Evolutionary conservation across 2,113 vertebrate species (phyloP).

Genomic region (Oncorhynchus nerka): DNA sequence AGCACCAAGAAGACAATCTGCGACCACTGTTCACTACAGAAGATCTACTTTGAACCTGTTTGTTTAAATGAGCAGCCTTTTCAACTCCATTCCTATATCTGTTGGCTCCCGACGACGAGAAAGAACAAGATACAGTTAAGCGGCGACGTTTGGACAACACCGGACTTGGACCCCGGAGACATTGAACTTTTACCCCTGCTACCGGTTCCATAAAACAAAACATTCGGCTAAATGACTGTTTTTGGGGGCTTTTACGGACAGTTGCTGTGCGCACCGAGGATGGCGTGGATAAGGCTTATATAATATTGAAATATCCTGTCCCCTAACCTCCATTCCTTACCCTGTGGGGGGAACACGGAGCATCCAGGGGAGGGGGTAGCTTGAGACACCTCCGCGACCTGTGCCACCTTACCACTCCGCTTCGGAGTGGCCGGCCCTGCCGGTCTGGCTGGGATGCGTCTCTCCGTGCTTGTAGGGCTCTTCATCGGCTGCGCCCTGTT

Average conservation of each 20-base stretch:
- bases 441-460: slow-evolving; percentile 81
- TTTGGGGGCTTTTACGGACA: slow-evolving; percentile 29
- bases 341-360: slow-evolving; percentile 60
- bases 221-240: slow-evolving; percentile 34
- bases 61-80: slow-evolving; percentile 88
- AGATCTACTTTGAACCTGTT: slow-evolving; percentile 80
- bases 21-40: slow-evolving; percentile 56
- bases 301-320: slow-evolving; percentile 63
- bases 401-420: slow-evolving; percentile 48
- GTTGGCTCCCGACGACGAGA: slow-evolving; percentile 61
- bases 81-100: slow-evolving; percentile 76
- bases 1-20: slow-evolving; percentile 69
- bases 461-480: slow-evolving; percentile 74
- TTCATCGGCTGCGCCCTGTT: slow-evolving; percentile 80
- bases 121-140: slow-evolving; percentile 46
- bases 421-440: slow-evolving; percentile 39
- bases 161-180: slow-evolving; percentile 58
- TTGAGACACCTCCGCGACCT: slow-evolving; percentile 35
- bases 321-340: slow-evolving; percentile 60
- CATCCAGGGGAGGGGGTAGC: slow-evolving; percentile 35
- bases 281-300: slow-evolving; percentile 70
- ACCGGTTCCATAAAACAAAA: background rate
- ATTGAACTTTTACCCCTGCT: slow-evolving; percentile 2
- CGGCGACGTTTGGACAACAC: slow-evolving; percentile 56
- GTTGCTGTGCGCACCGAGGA: slow-evolving; percentile 67